Evolutionary conservation across 2,797 vertebrate genomes (phyloP).

Genomic region (Pteronotus mesoamericanus): DNA sequence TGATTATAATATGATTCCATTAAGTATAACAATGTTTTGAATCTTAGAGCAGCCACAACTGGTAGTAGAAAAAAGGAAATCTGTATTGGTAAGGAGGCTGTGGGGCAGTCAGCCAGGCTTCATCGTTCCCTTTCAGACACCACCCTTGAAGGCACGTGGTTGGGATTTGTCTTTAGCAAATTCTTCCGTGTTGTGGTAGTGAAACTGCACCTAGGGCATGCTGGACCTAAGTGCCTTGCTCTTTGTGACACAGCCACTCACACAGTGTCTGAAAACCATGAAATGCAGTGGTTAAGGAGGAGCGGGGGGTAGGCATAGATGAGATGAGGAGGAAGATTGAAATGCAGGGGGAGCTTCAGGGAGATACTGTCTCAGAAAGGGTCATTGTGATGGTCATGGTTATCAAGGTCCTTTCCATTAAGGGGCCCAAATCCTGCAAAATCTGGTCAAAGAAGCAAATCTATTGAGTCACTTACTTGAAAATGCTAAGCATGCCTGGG

Average conservation of each 20-base stretch:
- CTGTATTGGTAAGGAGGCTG: not conserved
- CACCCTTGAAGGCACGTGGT: not conserved
- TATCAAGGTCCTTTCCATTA: not conserved
- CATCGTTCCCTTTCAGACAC: not conserved
- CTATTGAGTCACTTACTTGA: not conserved
- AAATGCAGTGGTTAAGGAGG: not conserved
- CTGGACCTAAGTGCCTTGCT: not conserved
- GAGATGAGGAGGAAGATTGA: not conserved
- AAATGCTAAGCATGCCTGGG: not conserved
- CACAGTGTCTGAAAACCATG: not conserved
- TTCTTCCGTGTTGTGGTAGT: rapidly evolving
- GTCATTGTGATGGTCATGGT: not conserved
- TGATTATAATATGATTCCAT: not conserved
- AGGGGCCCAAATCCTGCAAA: not conserved
- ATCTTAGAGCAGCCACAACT: not conserved
- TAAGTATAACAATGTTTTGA: not conserved
- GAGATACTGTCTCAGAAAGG: not conserved
- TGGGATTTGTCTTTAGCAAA: not conserved
- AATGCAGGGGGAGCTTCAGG: not conserved
- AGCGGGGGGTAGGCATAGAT: too few relatives aligned
- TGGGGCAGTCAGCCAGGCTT: not conserved
- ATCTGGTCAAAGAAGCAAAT: not conserved
- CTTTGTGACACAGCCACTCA: not conserved
- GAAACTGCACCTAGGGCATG: not conserved
- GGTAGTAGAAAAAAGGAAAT: not conserved